These are phyloP conservation scores for Argya squamiceps DNA, from an alignment of 2,797 vertebrate genomes.

Conservation along the genomic window DNA sequence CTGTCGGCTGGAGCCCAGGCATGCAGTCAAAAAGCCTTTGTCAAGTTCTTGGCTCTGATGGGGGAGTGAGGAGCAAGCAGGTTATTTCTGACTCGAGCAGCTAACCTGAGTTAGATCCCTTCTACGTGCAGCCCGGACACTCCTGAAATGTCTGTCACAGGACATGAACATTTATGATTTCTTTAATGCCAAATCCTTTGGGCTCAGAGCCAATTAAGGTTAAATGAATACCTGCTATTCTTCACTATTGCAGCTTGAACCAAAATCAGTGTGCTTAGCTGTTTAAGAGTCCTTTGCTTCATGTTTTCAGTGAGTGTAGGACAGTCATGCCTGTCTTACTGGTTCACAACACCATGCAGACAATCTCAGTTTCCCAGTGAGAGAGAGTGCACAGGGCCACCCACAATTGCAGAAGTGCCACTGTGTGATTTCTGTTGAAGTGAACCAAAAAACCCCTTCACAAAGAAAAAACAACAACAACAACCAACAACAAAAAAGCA, in stretches of 20 bases:
- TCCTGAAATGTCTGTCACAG: constrained; percentile 23
- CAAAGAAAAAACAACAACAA: background rate
- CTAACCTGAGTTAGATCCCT: background rate
- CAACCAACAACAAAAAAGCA: background rate
- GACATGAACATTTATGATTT: constrained; percentile 18
- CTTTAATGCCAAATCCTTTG: background rate
- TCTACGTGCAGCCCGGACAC: background rate
- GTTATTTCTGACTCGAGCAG: constrained; percentile 28
- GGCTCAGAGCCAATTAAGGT: background rate
- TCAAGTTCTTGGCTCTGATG: constrained; percentile 14
- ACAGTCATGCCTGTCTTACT: background rate
- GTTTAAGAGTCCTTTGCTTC: background rate
- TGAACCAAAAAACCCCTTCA: rapidly evolving
- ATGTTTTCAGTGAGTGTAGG: background rate
- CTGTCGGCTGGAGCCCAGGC: constrained; percentile 2
- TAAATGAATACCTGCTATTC: constrained; percentile 32
- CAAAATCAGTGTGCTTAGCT: background rate
- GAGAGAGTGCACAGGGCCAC: background rate
- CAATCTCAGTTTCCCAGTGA: background rate
- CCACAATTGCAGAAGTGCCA: background rate
- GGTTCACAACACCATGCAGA: background rate
- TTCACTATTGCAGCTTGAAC: background rate
- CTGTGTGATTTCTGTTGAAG: background rate
- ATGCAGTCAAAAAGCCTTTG: background rate
- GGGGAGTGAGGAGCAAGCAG: background rate